Evolutionary conservation across 1,140 invertebrate species (phyloP).

Genomic region (Goniozus legneri): DNA sequence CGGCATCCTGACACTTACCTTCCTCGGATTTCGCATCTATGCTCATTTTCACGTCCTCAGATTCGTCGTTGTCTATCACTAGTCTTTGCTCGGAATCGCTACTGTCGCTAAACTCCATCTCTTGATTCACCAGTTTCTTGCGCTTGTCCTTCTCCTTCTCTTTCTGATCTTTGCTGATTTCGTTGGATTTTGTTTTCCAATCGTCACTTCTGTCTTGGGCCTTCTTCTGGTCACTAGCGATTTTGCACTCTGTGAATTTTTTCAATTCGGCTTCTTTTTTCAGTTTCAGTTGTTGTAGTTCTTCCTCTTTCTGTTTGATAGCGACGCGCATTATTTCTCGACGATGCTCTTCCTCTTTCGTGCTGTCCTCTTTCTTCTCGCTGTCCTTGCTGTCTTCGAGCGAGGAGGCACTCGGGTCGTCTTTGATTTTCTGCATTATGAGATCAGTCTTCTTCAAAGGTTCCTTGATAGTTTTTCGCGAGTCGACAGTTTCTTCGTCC

Average conservation of each 20-base stretch:
- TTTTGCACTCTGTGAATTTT: constrained; percentile 26
- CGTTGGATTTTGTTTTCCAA: constrained; percentile 26
- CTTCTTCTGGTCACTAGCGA: constrained; percentile 22
- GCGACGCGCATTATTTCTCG: constrained; percentile 23
- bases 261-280: constrained; percentile 31
- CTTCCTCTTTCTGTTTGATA: constrained; percentile 34
- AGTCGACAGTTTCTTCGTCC: constrained; percentile 25
- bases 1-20: background rate
- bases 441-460: constrained; percentile 24
- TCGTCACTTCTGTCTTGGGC: constrained; percentile 20
- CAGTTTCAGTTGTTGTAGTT: constrained; percentile 29
- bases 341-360: constrained; percentile 23
- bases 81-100: constrained; percentile 70
- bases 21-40: constrained; percentile 30
- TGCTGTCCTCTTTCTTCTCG: constrained; percentile 9
- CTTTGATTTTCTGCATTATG: constrained; percentile 20
- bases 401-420: constrained; percentile 9
- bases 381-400: constrained; percentile 15
- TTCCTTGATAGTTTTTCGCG: constrained; percentile 23
- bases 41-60: constrained; percentile 31
- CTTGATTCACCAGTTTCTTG: constrained; percentile 47
- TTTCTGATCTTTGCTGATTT: constrained; percentile 21
- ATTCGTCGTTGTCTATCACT: constrained; percentile 55
- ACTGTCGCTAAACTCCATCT: constrained; percentile 62
- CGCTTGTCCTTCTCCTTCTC: constrained; percentile 44